These are phyloP conservation scores for Dexiosoma caninum DNA, from an alignment of 2,888 invertebrate genomes.

Conservation along the genomic window DNA sequence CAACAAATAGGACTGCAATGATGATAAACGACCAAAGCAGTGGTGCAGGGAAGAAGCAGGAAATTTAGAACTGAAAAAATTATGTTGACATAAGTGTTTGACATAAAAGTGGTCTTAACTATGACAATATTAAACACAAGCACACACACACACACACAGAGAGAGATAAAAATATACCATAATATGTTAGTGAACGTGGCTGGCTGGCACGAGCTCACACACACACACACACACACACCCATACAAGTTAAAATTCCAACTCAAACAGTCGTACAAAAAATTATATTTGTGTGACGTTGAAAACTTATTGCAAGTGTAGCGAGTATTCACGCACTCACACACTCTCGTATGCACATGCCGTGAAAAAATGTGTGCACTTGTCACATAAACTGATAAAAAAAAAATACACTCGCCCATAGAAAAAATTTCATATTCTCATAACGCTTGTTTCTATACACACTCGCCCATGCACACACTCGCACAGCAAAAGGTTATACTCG, in stretches of 20 bases:
- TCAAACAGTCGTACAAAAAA: neutral
- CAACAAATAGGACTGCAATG: constrained; percentile 4
- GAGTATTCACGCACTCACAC: neutral
- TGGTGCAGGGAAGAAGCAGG: neutral
- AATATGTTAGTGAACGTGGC: neutral
- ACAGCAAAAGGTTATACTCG: no score
- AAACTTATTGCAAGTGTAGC: constrained; percentile 50
- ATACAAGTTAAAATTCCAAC: no score
- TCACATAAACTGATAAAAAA: constrained; percentile 60
- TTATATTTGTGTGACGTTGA: constrained; percentile 1
- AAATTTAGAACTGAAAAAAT: constrained; percentile 21
- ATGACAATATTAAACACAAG: constrained; percentile 19
- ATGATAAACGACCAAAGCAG: constrained; percentile 6
- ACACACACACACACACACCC: no score
- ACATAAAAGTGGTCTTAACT: constrained; percentile 59
- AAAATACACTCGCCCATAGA: neutral
- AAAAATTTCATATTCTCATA: constrained; percentile 7
- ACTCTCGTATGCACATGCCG: no score
- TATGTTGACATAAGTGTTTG: constrained; percentile 59
- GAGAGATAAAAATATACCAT: neutral
- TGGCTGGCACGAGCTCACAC: neutral
- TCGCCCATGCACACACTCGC: no score
- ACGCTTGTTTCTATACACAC: neutral
- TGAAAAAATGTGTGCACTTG: constrained; percentile 50
- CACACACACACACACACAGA: neutral